phyloP scores from a whole-genome alignment of 2,797 vertebrate genomes.

The Periophthalmus magnuspinnatus region DNA sequence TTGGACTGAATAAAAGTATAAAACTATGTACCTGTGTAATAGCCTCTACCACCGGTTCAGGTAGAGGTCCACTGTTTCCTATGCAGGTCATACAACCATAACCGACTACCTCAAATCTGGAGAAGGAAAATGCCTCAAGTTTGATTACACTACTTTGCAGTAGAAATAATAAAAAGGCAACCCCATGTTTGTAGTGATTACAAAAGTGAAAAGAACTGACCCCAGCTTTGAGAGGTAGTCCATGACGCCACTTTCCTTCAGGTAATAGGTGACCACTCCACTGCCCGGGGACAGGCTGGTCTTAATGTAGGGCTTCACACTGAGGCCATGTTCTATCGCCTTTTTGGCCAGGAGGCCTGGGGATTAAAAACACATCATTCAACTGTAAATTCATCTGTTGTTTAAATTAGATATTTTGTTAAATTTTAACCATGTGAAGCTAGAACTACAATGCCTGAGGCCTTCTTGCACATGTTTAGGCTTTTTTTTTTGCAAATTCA shows the following conservation, averaged over 20 bases:
- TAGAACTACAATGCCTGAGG: too few species aligned
- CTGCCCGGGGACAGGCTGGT: slow-evolving; percentile 97
- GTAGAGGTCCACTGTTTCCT: slow-evolving; percentile 95
- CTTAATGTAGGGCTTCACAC: slow-evolving; percentile 94
- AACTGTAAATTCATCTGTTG: background rate
- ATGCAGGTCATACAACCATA: slow-evolving; percentile 99
- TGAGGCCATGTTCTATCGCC: slow-evolving; percentile 86
- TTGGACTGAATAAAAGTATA: background rate
- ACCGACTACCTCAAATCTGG: slow-evolving; percentile 95
- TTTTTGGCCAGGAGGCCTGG: slow-evolving; percentile 93
- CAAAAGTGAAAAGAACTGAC: slow-evolving; percentile 60
- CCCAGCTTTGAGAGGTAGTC: slow-evolving; percentile 88
- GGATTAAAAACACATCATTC: background rate
- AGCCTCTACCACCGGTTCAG: slow-evolving; percentile 90
- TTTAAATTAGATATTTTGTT: too few species aligned
- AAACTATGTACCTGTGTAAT: slow-evolving; percentile 85
- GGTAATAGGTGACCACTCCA: slow-evolving; percentile 95
- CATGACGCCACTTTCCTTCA: slow-evolving; percentile 95
- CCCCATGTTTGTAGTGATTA: background rate
- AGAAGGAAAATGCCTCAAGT: slow-evolving; percentile 10
- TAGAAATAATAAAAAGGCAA: background rate
- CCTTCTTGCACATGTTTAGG: too few species aligned
- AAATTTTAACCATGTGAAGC: too few species aligned
- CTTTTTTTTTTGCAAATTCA: too few species aligned
- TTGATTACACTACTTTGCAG: background rate